A percentile compares a stretch with the other conserved stretches of the same genome.
Conservation (phyloP, 2,888 invertebrate genomes). For the Helicoverpa assulta region DNA sequence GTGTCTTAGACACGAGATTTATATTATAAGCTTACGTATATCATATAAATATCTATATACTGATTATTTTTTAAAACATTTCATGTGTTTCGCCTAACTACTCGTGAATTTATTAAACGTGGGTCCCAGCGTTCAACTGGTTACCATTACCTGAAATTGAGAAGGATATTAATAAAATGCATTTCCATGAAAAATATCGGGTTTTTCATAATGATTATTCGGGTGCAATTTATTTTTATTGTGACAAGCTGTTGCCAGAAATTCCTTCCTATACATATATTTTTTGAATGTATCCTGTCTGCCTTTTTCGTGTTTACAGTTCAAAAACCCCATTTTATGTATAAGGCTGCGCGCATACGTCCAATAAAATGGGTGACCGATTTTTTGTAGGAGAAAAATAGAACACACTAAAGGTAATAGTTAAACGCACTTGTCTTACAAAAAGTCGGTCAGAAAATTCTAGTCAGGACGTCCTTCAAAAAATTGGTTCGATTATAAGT, state of each 20-base stretch:
- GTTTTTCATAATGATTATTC: slow-evolving; percentile 5
- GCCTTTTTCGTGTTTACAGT: no score
- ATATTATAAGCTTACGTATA: slow-evolving; percentile 46
- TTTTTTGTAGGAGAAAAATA: no score
- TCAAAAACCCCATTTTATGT: no score
- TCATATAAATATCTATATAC: slow-evolving; percentile 35
- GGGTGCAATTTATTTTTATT: not conserved
- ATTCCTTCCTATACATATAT: not conserved
- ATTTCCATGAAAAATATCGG: slow-evolving; percentile 27
- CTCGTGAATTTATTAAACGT: slow-evolving; percentile 70
- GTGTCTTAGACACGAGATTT: slow-evolving; percentile 58
- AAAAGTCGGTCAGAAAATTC: no score
- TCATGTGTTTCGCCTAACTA: slow-evolving; percentile 62
- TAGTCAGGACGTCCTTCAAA: no score
- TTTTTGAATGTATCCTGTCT: not conserved
- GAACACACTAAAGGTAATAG: no score
- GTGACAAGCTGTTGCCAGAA: not conserved
- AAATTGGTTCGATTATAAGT: no score
- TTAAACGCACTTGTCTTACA: no score
- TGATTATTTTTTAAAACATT: slow-evolving; percentile 47
- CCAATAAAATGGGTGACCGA: no score
- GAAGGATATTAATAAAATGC: slow-evolving; percentile 40
- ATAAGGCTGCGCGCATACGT: no score
- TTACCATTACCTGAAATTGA: slow-evolving; percentile 78
- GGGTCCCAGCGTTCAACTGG: slow-evolving; percentile 77